Conservation (phyloP, 2,888 invertebrate species). For the Apamea sordens region DNA sequence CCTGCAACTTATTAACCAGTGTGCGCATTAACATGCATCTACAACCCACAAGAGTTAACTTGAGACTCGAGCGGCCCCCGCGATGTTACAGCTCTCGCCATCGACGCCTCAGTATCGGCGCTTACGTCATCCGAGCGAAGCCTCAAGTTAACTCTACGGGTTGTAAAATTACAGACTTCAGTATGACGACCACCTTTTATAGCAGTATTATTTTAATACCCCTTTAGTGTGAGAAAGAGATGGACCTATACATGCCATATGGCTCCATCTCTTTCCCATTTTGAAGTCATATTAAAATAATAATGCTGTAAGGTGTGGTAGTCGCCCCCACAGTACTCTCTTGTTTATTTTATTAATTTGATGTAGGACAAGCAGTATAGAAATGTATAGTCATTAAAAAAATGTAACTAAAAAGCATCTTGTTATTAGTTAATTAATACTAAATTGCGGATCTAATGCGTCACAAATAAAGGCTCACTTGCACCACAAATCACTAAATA, state of each 20-base stretch:
- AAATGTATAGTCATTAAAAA: slow-evolving; percentile 6
- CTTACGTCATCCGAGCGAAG: not conserved
- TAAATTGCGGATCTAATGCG: not conserved
- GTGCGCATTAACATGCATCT: slow-evolving; percentile 15
- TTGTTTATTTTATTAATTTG: slow-evolving; percentile 1
- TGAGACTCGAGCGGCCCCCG: not conserved
- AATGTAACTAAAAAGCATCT: slow-evolving; percentile 4
- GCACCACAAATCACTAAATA: not conserved
- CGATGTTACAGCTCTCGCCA: not conserved
- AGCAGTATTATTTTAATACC: too few species aligned
- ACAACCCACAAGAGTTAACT: not conserved
- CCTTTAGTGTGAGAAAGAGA: too few species aligned
- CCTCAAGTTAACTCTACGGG: not conserved
- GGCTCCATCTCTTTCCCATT: too few species aligned
- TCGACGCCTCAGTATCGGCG: not conserved
- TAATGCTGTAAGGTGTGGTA: too few species aligned
- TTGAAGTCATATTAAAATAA: too few species aligned
- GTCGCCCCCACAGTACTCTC: not conserved
- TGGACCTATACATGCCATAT: too few species aligned
- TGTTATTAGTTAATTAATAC: not conserved
- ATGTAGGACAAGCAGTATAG: slow-evolving; percentile 4
- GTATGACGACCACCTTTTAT: too few species aligned
- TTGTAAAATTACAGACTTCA: not conserved
- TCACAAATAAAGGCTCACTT: not conserved
- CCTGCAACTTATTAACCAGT: slow-evolving; percentile 28